Base-by-base conservation (phyloP, 2,113 vertebrate genomes). In the Panurus biarmicus region DNA sequence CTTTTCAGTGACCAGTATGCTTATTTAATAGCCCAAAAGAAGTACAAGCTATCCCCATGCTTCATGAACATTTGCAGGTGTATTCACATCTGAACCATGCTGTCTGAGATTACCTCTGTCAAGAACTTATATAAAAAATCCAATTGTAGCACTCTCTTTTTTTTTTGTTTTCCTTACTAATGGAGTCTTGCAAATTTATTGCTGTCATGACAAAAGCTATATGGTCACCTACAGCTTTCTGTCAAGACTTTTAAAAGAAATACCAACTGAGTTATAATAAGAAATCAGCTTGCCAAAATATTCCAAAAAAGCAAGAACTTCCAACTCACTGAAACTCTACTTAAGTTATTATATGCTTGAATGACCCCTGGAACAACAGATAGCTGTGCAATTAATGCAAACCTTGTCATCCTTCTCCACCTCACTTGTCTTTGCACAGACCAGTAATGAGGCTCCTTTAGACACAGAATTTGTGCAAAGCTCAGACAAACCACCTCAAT, bases 331-430 rank as follows among this genome's bases (percentile, higher is more conserved):
- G 93, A 96, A 97, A 97, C 77, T 96, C 89, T 94, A 66, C 94
- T 97, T 97, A 97, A 96, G 89, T 97, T 97, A 97, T 97, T 97
- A 97, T 94, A 96, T 95, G 97, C 96, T 97, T 97, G 96, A 94
- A 87, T 94, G 93, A 36, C 58, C 94, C 33, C 76, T 88, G 93
- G 95, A 97, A 96, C 92, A 97, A 94, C 91, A 97, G 94, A 97
- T 96, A 97, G 96, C 90, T 95, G 66, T 89, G 95, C 96, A 97
- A 97, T 98, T 97, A 98, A 97, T 97, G 94, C 92, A 97, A 95
- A 85, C 80, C 82, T 51, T 95, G 96, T 96, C 97, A 96, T 85
- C 92, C 65, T 95, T 94, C 87, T 91, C 96, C 90, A 96, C 95
- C 96, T 97, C 57, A 10, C 94, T 95, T 76, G 11, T 96, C 91